Percentiles rank a stretch among this genome's conserved stretches.
These are phyloP conservation scores for Sturnus vulgaris DNA, from an alignment of 2,113 vertebrate genomes.

Conservation along the genomic window DNA sequence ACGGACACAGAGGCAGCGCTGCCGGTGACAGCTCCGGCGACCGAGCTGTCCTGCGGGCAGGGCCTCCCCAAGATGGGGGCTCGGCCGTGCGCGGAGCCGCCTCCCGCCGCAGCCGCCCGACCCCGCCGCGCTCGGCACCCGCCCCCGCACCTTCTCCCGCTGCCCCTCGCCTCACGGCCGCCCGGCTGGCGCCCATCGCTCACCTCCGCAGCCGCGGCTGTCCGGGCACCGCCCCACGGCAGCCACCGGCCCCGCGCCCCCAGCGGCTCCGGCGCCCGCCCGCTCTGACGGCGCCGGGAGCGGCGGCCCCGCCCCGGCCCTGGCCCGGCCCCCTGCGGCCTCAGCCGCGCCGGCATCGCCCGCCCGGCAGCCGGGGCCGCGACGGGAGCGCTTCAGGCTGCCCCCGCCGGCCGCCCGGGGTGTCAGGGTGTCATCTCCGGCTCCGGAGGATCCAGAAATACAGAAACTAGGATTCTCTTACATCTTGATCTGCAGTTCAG, in stretches of 20 bases:
- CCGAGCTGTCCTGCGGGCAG: neutral
- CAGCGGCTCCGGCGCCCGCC: too few species aligned
- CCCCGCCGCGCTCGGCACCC: too few species aligned
- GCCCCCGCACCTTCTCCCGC: too few species aligned
- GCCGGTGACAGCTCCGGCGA: neutral
- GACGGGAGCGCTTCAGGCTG: too few species aligned
- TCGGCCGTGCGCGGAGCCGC: neutral
- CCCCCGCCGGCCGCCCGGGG: neutral
- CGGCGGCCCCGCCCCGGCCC: neutral
- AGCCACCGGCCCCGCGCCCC: too few species aligned
- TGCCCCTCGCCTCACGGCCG: too few species aligned
- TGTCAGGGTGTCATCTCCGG: accelerated
- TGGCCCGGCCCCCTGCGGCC: neutral
- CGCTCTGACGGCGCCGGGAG: too few species aligned
- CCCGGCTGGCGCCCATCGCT: too few species aligned
- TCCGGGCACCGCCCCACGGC: too few species aligned
- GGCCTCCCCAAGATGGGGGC: neutral
- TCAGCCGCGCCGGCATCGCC: neutral
- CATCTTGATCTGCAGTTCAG: neutral
- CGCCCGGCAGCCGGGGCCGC: neutral
- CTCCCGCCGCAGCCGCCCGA: neutral
- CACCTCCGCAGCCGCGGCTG: too few species aligned
- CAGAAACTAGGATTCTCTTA: accelerated
- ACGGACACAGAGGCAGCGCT: accelerated
- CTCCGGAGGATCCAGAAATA: accelerated